These are phyloP conservation scores for Dipodomys ordii DNA, from an alignment of 2,113 vertebrate species.

Conservation along the genomic window DNA sequence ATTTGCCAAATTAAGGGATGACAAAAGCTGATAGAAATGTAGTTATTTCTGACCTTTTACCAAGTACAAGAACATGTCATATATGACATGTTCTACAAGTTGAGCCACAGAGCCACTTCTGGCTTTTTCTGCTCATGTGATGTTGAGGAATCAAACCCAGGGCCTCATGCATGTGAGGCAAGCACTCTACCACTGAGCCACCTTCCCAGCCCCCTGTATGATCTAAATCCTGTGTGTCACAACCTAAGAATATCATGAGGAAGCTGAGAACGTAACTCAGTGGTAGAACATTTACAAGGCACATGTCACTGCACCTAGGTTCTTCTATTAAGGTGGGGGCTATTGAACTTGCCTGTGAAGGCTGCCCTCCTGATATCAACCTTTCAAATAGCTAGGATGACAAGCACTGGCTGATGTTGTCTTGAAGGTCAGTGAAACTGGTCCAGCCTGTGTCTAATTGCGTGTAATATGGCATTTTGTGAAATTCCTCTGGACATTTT, in stretches of 20 bases:
- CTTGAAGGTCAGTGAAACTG: background rate
- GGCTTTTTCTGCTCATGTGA: no score
- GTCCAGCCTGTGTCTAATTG: background rate
- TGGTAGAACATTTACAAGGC: no score
- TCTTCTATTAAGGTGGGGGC: no score
- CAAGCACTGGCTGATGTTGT: background rate
- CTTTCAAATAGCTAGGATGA: background rate
- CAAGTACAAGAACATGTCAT: background rate
- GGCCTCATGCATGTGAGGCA: no score
- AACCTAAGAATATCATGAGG: background rate
- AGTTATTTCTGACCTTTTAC: background rate
- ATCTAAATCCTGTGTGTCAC: background rate
- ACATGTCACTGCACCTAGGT: no score
- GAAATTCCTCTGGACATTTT: background rate
- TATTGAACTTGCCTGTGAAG: background rate
- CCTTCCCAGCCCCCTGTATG: background rate
- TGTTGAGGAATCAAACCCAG: no score
- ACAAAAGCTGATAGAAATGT: background rate
- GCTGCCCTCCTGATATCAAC: background rate
- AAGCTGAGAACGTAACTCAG: no score
- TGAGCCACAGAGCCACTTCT: no score
- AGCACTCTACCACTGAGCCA: no score
- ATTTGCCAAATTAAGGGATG: conserved; percentile 12
- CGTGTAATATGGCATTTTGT: background rate
- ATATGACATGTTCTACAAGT: background rate